Conservation (phyloP, 2,113 vertebrate genomes). For the Tetraodon nigroviridis region DNA sequence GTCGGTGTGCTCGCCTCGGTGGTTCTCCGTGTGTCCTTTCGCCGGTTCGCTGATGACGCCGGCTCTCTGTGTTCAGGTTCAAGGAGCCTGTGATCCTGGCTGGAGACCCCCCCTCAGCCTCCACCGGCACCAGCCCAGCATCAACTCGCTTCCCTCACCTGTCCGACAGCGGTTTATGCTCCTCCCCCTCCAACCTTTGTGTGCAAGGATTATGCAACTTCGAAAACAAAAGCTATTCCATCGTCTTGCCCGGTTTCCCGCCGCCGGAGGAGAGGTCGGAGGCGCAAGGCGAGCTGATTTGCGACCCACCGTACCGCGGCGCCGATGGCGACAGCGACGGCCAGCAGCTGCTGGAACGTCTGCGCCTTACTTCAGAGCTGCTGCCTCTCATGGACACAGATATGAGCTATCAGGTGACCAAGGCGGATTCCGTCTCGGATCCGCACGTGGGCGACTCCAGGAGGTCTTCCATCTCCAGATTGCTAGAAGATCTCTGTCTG, state of each 20-base stretch:
- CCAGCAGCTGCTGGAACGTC: conserved; percentile 5
- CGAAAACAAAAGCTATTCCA: conserved; percentile 52
- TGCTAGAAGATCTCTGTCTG: neutral
- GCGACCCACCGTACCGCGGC: conserved; percentile 13
- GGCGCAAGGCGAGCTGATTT: neutral
- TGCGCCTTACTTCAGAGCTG: neutral
- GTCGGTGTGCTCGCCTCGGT: conserved; percentile 34
- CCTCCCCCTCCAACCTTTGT: neutral
- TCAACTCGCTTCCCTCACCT: neutral
- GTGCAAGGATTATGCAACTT: conserved; percentile 7
- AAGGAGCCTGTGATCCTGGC: no score
- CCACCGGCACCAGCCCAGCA: conserved; percentile 12
- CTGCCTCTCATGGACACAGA: conserved; percentile 23
- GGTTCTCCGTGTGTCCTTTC: neutral
- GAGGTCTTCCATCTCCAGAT: conserved; percentile 16
- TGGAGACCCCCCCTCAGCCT: neutral
- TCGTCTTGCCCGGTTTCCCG: neutral
- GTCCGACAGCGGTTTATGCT: conserved; percentile 5
- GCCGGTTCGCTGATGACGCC: neutral
- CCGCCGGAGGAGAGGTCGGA: neutral
- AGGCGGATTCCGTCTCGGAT: conserved; percentile 13
- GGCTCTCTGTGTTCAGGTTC: conserved; percentile 43
- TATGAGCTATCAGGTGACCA: conserved; percentile 39
- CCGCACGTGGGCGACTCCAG: conserved; percentile 22
- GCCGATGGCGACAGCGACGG: conserved; percentile 2